Base-by-base conservation (phyloP, 2,888 invertebrate species). In the Parnassius mnemosyne region DNA sequence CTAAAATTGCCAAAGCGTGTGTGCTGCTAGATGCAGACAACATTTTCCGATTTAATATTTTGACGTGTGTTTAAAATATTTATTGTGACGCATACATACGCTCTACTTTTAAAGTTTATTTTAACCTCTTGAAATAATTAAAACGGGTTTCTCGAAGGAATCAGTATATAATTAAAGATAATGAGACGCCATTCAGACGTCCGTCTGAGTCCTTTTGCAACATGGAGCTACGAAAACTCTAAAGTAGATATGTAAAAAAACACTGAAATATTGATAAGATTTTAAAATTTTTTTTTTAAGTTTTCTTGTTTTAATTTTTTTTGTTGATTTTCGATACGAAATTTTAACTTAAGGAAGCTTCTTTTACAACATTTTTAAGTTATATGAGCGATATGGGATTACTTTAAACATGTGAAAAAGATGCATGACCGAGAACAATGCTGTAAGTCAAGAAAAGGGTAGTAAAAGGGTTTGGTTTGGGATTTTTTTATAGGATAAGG, bases 121-220 rank as follows among this genome's bases (percentile, higher is more conserved):
- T 58, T 54, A 62, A 61, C 62, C 61, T 54, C 66, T 67, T 56
- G 77, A 76, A 76, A 78, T 79, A 76, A 78, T 79, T 76, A 79
- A 76, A 78, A 70, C 74, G 75, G 77, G 80, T 80, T 78, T 80
- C 80, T 77, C 74, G 78, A 73, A 86, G 81, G 84, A 87, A 88
- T 88, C 84, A 76, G 87, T 84, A 84, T 89, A 86, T 89, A 89
- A 90, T 90, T 90, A 89, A 84, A 82, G 87, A 87, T 90, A 90
- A 90, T 90, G 89, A 90, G 89, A 81, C 83, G 84, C 87, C 83
- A 89, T 90, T 89, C 89, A 90, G 84, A 85, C 87, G 89, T 88
- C 89, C 84, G 85, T 85, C 87, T 86, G 84, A 77, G 83, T 84
- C 83, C 82, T 79, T 83, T 82, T 73, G 75, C 68, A 65, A 65